Percentiles rank a stretch among this genome's conserved stretches.
phyloP scores from a whole-genome alignment of 2,888 invertebrate species.

The Ecdyonurus torrentis region DNA sequence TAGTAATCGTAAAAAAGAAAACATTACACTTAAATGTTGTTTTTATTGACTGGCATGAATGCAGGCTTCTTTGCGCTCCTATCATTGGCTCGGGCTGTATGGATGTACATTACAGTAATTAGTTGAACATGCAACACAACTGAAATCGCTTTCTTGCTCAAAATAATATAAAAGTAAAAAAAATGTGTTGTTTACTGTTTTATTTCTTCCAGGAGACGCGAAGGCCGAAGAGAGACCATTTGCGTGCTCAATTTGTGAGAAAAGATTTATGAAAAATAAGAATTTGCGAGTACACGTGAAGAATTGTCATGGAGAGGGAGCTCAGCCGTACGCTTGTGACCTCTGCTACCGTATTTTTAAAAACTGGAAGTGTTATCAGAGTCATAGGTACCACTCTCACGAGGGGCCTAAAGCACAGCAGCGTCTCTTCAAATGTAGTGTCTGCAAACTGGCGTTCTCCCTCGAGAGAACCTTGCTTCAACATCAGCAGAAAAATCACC shows the following conservation, averaged over 20 bases:
- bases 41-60: too few species aligned
- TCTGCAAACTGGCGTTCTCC: background rate
- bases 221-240: too few species aligned
- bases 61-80: too few species aligned
- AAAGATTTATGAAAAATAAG: background rate
- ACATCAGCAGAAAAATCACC: too few species aligned
- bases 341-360: background rate
- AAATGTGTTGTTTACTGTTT: too few species aligned
- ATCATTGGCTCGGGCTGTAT: too few species aligned
- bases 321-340: background rate
- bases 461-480: background rate
- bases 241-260: background rate
- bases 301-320: slow-evolving; percentile 12
- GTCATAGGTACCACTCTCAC: background rate
- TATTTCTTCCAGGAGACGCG: background rate
- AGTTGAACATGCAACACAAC: too few species aligned
- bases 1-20: too few species aligned
- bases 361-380: background rate
- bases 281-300: slow-evolving; percentile 10
- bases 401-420: background rate
- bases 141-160: too few species aligned
- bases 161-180: too few species aligned
- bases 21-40: too few species aligned
- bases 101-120: too few species aligned
- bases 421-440: background rate